phyloP scores from a whole-genome alignment of 2,113 vertebrate genomes.

The Puma concolor region DNA sequence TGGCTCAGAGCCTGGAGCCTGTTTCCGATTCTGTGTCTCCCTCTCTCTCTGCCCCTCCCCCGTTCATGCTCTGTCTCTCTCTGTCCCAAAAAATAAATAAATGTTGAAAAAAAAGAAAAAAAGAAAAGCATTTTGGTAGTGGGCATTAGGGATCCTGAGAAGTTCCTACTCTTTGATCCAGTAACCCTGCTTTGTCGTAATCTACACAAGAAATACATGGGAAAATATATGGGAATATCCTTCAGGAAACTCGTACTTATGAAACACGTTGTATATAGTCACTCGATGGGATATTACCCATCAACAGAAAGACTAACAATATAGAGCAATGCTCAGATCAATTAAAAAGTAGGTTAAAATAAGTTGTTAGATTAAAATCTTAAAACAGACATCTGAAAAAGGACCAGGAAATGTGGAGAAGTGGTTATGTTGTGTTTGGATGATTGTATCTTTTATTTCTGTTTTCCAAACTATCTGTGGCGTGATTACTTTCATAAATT shows the following conservation, averaged over 20 bases:
- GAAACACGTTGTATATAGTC: neutral
- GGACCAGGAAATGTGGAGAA: neutral
- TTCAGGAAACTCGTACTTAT: neutral
- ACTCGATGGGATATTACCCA: neutral
- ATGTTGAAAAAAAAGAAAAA: too few species aligned
- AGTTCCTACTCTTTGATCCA: neutral
- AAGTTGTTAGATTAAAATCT: neutral
- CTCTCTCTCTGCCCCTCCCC: too few species aligned
- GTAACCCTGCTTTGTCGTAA: neutral
- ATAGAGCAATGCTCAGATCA: neutral
- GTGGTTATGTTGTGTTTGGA: neutral
- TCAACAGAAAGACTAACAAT: neutral
- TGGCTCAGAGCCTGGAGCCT: too few species aligned
- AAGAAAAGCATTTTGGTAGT: neutral
- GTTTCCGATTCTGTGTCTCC: too few species aligned
- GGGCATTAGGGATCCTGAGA: neutral
- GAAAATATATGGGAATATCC: neutral
- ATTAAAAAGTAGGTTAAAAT: conserved; percentile 1
- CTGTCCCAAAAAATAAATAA: too few species aligned
- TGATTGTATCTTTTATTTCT: neutral
- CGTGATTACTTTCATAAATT: neutral
- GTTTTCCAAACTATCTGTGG: neutral
- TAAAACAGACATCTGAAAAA: neutral
- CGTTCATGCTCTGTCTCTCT: too few species aligned
- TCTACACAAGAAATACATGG: neutral